Evolutionary conservation across 1,140 invertebrate species (phyloP).

Genomic region (Drosophila lacteicornis): DNA sequence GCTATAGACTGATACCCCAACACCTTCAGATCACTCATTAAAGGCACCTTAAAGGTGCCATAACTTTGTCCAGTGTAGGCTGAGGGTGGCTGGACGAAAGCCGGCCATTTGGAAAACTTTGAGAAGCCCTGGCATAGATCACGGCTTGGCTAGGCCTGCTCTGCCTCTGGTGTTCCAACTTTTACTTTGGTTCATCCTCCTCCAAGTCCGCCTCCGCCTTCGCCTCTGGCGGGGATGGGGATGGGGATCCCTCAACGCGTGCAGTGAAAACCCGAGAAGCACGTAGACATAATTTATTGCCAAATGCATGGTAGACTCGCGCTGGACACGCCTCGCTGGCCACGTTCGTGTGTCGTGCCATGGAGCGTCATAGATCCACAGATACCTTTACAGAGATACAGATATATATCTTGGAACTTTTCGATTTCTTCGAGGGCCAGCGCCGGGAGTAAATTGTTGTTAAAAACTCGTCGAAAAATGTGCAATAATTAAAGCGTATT

Average conservation of each 20-base stretch:
- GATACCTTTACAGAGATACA: slow-evolving; percentile 10
- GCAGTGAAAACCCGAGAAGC: slow-evolving; percentile 58
- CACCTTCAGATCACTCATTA: not conserved
- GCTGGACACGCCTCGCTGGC: slow-evolving; percentile 51
- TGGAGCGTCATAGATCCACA: slow-evolving; percentile 27
- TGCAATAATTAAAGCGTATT: slow-evolving; percentile 59
- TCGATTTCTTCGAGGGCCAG: slow-evolving; percentile 49
- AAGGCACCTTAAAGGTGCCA: not conserved
- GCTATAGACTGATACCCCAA: not conserved
- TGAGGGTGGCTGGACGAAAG: slow-evolving; percentile 6
- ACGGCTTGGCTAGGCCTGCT: slow-evolving; percentile 1
- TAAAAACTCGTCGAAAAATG: slow-evolving; percentile 36
- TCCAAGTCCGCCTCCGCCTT: not conserved
- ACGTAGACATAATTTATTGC: slow-evolving; percentile 67
- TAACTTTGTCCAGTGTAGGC: not conserved
- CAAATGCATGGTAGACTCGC: slow-evolving; percentile 59
- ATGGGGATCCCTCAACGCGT: slow-evolving; percentile 28
- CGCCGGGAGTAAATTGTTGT: slow-evolving; percentile 21
- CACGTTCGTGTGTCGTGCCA: slow-evolving; percentile 52
- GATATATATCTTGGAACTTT: slow-evolving; percentile 33
- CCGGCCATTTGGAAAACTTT: not conserved
- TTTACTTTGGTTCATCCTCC: slow-evolving; percentile 26
- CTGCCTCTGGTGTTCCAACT: slow-evolving; percentile 28
- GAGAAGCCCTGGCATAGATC: slow-evolving; percentile 38
- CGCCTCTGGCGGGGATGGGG: not conserved